Evolutionary conservation across 1,140 invertebrate genomes (phyloP).

Genomic region (Drosophila parabipectinata): DNA sequence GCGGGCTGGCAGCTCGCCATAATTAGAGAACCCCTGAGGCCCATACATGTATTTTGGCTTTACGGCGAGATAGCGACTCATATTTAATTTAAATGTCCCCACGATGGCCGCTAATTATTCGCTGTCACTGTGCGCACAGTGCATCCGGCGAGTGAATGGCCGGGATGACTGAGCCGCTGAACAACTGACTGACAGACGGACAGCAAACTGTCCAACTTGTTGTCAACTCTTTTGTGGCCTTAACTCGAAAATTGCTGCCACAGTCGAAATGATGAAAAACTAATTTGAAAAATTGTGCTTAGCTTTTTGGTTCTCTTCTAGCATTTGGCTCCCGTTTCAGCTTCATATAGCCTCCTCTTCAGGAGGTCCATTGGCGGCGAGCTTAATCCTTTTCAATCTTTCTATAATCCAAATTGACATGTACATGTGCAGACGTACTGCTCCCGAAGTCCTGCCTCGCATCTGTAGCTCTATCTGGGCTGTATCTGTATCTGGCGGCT

Average conservation of each 20-base stretch:
- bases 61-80: conserved; percentile 44
- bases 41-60: conserved; percentile 5
- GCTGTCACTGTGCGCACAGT: conserved; percentile 53
- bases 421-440: conserved; percentile 56
- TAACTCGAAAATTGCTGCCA: conserved; percentile 58
- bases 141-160: conserved; percentile 28
- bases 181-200: conserved; percentile 17
- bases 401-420: conserved; percentile 76
- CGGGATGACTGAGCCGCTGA: conserved; percentile 29
- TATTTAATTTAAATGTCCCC: conserved; percentile 71
- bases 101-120: conserved; percentile 70
- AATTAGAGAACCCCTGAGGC: conserved; percentile 57
- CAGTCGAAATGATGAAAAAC: conserved; percentile 62
- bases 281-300: conserved; percentile 74
- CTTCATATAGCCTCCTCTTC: conserved; percentile 20
- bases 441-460: conserved; percentile 46
- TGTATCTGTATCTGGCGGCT: conserved; percentile 28
- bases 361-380: conserved; percentile 12
- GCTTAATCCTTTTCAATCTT: conserved; percentile 74
- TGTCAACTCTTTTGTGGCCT: conserved; percentile 43
- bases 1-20: conserved; percentile 46
- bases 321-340: background rate
- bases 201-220: conserved; percentile 40
- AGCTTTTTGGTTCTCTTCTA: conserved; percentile 36
- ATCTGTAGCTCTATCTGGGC: background rate